Conservation (phyloP, 2,888 invertebrate genomes). For the Lasioglossum malachurum region DNA sequence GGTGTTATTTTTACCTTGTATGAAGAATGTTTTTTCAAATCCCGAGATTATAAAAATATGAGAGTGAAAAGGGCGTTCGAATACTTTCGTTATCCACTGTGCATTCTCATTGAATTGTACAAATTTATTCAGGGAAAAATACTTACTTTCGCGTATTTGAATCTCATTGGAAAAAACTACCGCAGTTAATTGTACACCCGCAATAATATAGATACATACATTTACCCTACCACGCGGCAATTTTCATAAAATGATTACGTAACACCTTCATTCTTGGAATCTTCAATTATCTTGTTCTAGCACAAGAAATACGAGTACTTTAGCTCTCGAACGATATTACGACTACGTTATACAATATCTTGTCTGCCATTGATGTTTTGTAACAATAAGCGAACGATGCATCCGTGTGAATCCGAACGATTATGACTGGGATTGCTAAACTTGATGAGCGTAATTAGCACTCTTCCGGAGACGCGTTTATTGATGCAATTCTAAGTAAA, state of each 20-base stretch:
- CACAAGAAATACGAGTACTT: background rate
- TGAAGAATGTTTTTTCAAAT: too few species aligned
- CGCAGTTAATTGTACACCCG: too few species aligned
- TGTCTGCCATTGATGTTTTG: background rate
- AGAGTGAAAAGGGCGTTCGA: too few species aligned
- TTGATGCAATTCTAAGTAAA: background rate
- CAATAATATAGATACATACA: too few species aligned
- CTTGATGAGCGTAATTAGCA: background rate
- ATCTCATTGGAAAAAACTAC: too few species aligned
- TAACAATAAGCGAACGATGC: background rate
- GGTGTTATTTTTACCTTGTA: too few species aligned
- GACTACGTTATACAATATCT: background rate
- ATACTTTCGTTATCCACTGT: too few species aligned
- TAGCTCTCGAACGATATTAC: background rate
- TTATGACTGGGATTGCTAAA: background rate
- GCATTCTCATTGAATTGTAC: too few species aligned
- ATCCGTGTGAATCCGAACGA: background rate
- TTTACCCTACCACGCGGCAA: background rate
- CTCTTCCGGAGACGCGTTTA: background rate
- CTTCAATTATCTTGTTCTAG: background rate
- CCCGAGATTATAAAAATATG: too few species aligned
- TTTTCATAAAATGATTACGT: background rate
- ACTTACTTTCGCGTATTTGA: too few species aligned
- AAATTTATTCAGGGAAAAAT: too few species aligned
- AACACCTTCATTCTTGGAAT: background rate